Conservation (phyloP, 2,888 invertebrate species). For the Synergus umbraculus region DNA sequence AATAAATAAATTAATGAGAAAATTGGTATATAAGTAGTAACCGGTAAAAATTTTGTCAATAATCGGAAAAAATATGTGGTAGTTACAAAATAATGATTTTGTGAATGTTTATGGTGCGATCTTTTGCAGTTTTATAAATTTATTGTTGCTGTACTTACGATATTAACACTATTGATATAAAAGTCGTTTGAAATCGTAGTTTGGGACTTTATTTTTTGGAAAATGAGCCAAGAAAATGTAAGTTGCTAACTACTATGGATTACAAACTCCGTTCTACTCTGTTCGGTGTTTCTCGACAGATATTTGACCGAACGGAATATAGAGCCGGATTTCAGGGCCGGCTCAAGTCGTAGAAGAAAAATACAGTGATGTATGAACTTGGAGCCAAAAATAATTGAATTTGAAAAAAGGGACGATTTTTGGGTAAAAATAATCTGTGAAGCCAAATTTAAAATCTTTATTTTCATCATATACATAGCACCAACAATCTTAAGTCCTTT, state of each 20-base stretch:
- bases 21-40: not conserved
- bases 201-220: not conserved
- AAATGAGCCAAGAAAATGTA: not conserved
- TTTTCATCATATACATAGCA: no score
- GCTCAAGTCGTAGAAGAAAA: not conserved
- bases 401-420: not conserved
- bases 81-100: not conserved
- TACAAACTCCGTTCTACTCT: not conserved
- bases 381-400: not conserved
- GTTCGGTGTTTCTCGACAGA: not conserved
- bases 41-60: not conserved
- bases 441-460: no score
- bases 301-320: not conserved
- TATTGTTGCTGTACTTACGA: not conserved
- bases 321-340: constrained; percentile 4
- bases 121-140: not conserved
- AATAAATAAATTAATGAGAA: not conserved
- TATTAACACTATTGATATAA: not conserved
- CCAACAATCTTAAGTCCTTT: no score
- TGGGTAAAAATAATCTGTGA: no score
- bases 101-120: not conserved
- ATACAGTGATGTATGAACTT: constrained; percentile 9
- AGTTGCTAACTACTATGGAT: not conserved
- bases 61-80: not conserved
- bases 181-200: not conserved